These are phyloP conservation scores for Holotrichia oblita DNA, from an alignment of 1,140 invertebrate genomes.

Conservation along the genomic window DNA sequence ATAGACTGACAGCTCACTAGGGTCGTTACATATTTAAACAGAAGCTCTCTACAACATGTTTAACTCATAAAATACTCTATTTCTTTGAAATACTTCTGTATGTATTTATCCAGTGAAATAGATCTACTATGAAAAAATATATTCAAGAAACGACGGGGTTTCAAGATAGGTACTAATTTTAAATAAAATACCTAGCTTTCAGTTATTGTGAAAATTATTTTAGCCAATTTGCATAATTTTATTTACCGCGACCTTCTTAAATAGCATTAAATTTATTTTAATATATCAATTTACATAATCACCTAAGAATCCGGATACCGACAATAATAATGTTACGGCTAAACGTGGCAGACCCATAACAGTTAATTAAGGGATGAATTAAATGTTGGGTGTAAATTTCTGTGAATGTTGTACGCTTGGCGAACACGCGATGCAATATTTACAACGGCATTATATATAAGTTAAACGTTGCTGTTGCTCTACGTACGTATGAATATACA, in stretches of 20 bases:
- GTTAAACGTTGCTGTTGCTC: not conserved
- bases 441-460: not conserved
- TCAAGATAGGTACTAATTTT: not conserved
- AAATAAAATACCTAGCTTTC: not conserved
- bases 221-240: not conserved
- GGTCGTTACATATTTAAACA: no score
- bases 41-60: no score
- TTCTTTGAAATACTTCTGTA: no score
- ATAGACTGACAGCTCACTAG: no score
- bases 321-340: constrained; percentile 15
- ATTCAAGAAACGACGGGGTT: no score
- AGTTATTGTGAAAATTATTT: not conserved
- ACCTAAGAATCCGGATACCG: constrained; percentile 14
- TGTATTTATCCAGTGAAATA: no score
- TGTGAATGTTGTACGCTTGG: constrained; percentile 2
- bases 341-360: constrained; percentile 5
- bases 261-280: constrained; percentile 2
- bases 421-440: constrained; percentile 16
- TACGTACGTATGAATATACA: not conserved
- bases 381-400: constrained; percentile 12
- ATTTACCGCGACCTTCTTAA: not conserved
- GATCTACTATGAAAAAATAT: no score
- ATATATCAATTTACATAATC: constrained; percentile 18
- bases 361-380: constrained; percentile 21
- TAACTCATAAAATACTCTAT: no score